A percentile compares a stretch with the other conserved stretches of the same genome.
Conservation (phyloP, 1,140 invertebrate species). For the Octopus sinensis region DNA sequence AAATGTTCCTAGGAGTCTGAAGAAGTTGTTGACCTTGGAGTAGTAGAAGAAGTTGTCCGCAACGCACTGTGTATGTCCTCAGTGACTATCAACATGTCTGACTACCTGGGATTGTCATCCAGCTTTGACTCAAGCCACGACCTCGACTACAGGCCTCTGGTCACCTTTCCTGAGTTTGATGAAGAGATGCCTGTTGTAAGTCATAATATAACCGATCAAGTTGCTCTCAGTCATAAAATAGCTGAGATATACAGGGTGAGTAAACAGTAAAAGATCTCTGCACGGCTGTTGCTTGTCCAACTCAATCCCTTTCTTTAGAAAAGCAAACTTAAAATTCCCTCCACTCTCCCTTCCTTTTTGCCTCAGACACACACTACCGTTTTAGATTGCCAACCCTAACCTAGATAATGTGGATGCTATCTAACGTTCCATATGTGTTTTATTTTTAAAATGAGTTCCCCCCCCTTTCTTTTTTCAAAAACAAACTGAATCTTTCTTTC, state of each 20-base stretch:
- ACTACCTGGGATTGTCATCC: constrained; percentile 21
- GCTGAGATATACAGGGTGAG: constrained; percentile 3
- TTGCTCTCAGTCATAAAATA: neutral
- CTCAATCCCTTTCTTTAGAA: no score
- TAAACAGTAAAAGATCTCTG: constrained; percentile 9
- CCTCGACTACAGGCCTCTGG: neutral
- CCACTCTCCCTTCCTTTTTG: no score
- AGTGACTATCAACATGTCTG: constrained; percentile 43
- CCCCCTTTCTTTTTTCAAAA: no score
- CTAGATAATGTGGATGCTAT: no score
- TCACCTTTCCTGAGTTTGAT: constrained; percentile 6
- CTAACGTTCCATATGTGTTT: no score
- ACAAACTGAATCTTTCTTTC: no score
- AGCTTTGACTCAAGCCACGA: neutral
- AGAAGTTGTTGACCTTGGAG: constrained; percentile 48
- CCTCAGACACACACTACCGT: no score
- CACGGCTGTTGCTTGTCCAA: neutral
- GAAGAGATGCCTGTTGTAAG: neutral
- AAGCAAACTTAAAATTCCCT: no score
- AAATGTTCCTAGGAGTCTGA: constrained; percentile 35
- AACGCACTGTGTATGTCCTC: constrained; percentile 45
- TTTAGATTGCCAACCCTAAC: no score
- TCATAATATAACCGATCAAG: neutral
- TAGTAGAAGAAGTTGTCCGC: constrained; percentile 45
- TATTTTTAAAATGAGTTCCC: no score